Percentiles rank a stretch among this genome's conserved stretches.
Conservation (phyloP, 2,888 invertebrate species). For the Zootermopsis nevadensis region DNA sequence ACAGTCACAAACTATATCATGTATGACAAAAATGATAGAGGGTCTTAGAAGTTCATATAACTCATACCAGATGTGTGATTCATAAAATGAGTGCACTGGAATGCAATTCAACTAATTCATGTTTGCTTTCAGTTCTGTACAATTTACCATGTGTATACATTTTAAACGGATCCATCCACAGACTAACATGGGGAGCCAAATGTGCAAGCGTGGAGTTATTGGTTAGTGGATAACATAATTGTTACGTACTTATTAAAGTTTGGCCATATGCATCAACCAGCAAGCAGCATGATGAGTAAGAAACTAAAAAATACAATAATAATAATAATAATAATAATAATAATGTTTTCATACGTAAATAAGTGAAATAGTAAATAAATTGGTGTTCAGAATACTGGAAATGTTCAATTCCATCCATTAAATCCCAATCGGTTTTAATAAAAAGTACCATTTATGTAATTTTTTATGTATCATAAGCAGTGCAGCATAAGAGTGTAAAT, state of each 20-base stretch:
- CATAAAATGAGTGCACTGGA: too few relatives aligned
- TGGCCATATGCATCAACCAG: background rate
- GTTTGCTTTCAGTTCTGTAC: slow-evolving; percentile 6
- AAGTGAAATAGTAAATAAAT: background rate
- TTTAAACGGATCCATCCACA: background rate
- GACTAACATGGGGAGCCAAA: background rate
- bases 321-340: background rate
- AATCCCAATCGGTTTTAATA: background rate
- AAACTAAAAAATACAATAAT: background rate
- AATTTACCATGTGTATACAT: background rate
- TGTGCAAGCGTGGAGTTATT: background rate
- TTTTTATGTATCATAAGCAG: background rate
- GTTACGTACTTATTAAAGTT: slow-evolving; percentile 1
- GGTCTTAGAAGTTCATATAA: too few relatives aligned
- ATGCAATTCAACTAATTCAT: background rate
- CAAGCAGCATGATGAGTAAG: background rate
- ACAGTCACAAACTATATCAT: too few relatives aligned
- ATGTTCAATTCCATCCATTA: slow-evolving; percentile 13
- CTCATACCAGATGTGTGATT: too few relatives aligned
- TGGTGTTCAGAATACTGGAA: slow-evolving; percentile 2
- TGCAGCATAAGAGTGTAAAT: background rate
- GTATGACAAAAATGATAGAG: too few relatives aligned
- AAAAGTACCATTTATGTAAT: background rate
- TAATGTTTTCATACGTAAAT: background rate
- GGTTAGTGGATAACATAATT: background rate